Evolutionary conservation across 23 tunicate genomes (phyloP), one percentile per base, ranked within the genome.

Genomic region (Ciona savignyi): DNA sequence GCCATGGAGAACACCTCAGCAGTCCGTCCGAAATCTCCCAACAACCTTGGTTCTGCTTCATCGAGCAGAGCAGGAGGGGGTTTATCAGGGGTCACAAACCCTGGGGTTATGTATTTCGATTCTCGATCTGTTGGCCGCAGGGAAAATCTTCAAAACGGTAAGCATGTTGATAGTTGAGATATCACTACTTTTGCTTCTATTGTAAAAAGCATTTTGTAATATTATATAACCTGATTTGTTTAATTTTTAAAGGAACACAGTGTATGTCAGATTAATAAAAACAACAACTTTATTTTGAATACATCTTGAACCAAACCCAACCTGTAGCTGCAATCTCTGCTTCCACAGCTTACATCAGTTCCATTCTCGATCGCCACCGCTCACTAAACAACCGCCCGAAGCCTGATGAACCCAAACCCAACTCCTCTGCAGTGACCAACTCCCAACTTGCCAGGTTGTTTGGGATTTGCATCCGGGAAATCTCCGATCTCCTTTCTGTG

Each of bases 361-460:
- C 63, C 34, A 49, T 81, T 11, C 66, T 81, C 35, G 85, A 81
- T 60, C 78, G 85, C 6, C 85, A 51, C 42, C 77, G 71, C 19
- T 62, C 71, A 11, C 15, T 42, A 42, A 42, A 42, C 56, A 42
- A 42, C 15, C 56, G 78, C 29, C 24, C 48, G 30, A 82, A 82
- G 32, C 70, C 49, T 3, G 80, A 6, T 0, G 75, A 68, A 29
- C 65, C 70, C 1, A 25, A 28, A 29, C 28, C 23, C 4, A 62
- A 62, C 22, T 82, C 87, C 21, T 28, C 78, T 25, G 42, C 89
- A 1, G 73, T 73, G 66, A 91, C 90, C 0, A 91, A 85, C 65
- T 86, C 86, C 2, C 93, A 82, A 72, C 83, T 91, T 0, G 83
- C 97, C 0, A 79, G 97, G 0, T 75, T 88, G n/a, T 91, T 91